Percentiles rank a stretch among this genome's conserved stretches.
Evolutionary conservation across 2,113 vertebrate species (phyloP).

Genomic region (Mormyrus iriodes): DNA sequence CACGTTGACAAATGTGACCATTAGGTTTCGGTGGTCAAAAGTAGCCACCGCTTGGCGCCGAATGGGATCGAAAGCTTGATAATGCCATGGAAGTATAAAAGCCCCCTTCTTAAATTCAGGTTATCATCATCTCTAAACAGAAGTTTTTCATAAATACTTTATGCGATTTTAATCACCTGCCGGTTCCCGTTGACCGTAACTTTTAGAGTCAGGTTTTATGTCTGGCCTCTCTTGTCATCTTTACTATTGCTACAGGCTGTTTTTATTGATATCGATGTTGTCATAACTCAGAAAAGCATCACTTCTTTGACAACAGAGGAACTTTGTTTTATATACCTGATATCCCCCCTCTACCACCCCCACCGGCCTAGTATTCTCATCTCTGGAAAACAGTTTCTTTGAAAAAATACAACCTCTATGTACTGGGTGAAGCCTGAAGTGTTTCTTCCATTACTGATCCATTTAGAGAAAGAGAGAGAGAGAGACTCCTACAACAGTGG

Average conservation of each 20-base stretch:
- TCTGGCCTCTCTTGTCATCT: background rate
- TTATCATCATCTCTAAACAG: constrained; percentile 9
- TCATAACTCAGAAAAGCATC: background rate
- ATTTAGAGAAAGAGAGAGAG: background rate
- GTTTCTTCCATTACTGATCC: background rate
- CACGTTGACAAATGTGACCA: constrained; percentile 13
- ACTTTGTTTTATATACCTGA: background rate
- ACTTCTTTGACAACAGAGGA: background rate
- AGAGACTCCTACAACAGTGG: background rate
- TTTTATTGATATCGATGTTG: background rate
- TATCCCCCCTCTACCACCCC: background rate
- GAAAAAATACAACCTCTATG: background rate
- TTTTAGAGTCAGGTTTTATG: background rate
- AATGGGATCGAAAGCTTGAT: background rate
- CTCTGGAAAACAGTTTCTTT: background rate
- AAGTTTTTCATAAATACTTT: background rate
- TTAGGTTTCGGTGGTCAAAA: constrained; percentile 1
- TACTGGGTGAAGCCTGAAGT: background rate
- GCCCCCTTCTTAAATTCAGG: background rate
- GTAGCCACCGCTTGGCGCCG: background rate
- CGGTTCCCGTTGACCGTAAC: background rate
- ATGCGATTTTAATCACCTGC: background rate
- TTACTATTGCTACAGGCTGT: background rate
- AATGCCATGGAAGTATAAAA: background rate
- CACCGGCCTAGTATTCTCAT: background rate